phyloP scores from a whole-genome alignment of 2,113 vertebrate genomes.

The Cebidichthys violaceus region DNA sequence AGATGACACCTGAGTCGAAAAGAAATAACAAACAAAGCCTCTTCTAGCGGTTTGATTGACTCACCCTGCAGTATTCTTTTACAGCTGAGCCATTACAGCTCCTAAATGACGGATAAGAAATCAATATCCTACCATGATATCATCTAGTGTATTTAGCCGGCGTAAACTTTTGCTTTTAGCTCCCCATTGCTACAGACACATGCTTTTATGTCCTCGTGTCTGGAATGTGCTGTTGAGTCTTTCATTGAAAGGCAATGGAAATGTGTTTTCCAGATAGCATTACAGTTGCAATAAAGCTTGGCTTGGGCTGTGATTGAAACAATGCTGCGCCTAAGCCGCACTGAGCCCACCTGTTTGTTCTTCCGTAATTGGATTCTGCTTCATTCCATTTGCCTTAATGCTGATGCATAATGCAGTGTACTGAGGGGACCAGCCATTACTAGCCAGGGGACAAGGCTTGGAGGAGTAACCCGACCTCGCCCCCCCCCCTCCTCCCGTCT shows the following conservation, averaged over 20 bases:
- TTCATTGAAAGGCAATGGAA: constrained; percentile 64
- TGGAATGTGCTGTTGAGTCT: constrained; percentile 54
- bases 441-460: constrained; percentile 68
- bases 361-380: constrained; percentile 82
- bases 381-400: constrained; percentile 83
- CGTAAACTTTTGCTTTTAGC: constrained; percentile 40
- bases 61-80: constrained; percentile 21
- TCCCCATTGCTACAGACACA: constrained; percentile 33
- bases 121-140: constrained; percentile 27
- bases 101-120: constrained; percentile 50
- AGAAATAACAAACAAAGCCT: constrained; percentile 20
- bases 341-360: constrained; percentile 84
- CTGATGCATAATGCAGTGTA: constrained; percentile 80
- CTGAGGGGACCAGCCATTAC: constrained; percentile 73
- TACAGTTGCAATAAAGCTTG: constrained; percentile 72
- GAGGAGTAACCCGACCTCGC: constrained; percentile 73
- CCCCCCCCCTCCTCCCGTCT: constrained; percentile 23
- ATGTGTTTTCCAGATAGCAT: constrained; percentile 80
- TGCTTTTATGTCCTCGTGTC: constrained; percentile 48
- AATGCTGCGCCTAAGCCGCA: constrained; percentile 74
- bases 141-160: constrained; percentile 32
- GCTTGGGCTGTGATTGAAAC: constrained; percentile 79
- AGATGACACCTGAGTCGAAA: constrained; percentile 22
- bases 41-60: constrained; percentile 8
- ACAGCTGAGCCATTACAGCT: constrained; percentile 7